Evolutionary conservation across 2,888 invertebrate genomes (phyloP), one percentile per base, ranked within the genome.

Genomic region (Anoncus sp.): DNA sequence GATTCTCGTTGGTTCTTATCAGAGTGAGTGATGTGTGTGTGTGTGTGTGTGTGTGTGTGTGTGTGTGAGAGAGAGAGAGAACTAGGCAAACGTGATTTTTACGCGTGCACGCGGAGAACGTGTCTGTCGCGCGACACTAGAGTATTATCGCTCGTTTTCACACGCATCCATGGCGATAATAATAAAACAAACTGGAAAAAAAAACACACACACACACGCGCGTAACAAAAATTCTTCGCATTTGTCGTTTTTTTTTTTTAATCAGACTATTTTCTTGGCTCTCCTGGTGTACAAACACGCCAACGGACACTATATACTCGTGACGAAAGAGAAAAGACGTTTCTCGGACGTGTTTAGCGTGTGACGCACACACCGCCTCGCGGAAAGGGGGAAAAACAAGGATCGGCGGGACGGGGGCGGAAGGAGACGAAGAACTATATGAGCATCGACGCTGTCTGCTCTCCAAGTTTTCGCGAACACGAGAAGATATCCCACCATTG

Each of bases 1-100:
- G 7, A 49, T 63, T 49, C 49, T 35, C 49, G 47, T 49, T 20
- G 63, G 18, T 31, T 63, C 63, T 63, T 49, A 63, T 63, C 63
- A 22, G 49, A 7, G 35, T 5, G 35, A 31, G 31, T 7, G 31
- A 31, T 7, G 7, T n/a, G n/a, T n/a, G n/a, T n/a, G n/a, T n/a
- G n/a, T n/a, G n/a, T n/a, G n/a, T n/a, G n/a, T n/a, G n/a, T n/a
- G n/a, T n/a, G n/a, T n/a, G n/a, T n/a, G n/a, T n/a, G n/a, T n/a
- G n/a, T n/a, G n/a, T n/a, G n/a, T n/a, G 7, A 31, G 31, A 38
- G 10, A 38, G 38, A 12, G 38, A 38, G 6, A 38, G 38, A 38
- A 2, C 38, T n/a, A n/a, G n/a, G 10, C 38, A 38, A 38, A 38
- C 38, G 38, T 12, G 10, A 20, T 27, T n/a, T 31, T 49, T 35